phyloP scores from a whole-genome alignment of 1,140 invertebrate genomes.

The Colletes gigas region DNA sequence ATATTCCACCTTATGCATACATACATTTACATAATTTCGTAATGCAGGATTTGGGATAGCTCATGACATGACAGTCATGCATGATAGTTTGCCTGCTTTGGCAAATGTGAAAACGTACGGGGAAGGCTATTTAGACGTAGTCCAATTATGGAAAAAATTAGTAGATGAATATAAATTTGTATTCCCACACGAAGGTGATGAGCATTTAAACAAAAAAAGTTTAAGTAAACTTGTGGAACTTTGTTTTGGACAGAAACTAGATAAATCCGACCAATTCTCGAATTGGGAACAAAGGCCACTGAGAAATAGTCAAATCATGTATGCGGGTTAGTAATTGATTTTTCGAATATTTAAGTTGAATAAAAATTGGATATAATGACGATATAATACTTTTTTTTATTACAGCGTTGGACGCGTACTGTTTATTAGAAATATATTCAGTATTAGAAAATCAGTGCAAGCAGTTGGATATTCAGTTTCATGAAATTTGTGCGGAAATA shows the following conservation, averaged over 20 bases:
- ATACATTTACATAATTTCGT: neutral
- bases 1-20: neutral
- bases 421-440: slow-evolving; percentile 89
- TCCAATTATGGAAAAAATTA: slow-evolving; percentile 81
- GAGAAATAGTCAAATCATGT: slow-evolving; percentile 87
- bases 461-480: slow-evolving; percentile 82
- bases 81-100: slow-evolving; percentile 81
- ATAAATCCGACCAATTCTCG: slow-evolving; percentile 93
- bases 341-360: neutral
- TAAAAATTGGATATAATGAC: neutral
- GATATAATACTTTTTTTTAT: slow-evolving; percentile 54
- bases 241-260: slow-evolving; percentile 87
- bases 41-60: slow-evolving; percentile 82
- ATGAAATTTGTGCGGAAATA: slow-evolving; percentile 83
- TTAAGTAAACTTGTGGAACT: slow-evolving; percentile 87
- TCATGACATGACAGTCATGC: slow-evolving; percentile 83
- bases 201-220: slow-evolving; percentile 77
- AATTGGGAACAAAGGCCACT: slow-evolving; percentile 93
- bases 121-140: slow-evolving; percentile 81
- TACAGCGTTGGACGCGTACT: slow-evolving; percentile 89
- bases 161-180: slow-evolving; percentile 79
- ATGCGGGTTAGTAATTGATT: slow-evolving; percentile 84
- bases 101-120: slow-evolving; percentile 76
- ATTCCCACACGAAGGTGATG: slow-evolving; percentile 80
- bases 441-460: slow-evolving; percentile 80